A percentile compares a stretch with the other conserved stretches of the same genome.
These are phyloP conservation scores for Ascidia mentula DNA, from an alignment of 23 tunicate species.

Conservation along the genomic window DNA sequence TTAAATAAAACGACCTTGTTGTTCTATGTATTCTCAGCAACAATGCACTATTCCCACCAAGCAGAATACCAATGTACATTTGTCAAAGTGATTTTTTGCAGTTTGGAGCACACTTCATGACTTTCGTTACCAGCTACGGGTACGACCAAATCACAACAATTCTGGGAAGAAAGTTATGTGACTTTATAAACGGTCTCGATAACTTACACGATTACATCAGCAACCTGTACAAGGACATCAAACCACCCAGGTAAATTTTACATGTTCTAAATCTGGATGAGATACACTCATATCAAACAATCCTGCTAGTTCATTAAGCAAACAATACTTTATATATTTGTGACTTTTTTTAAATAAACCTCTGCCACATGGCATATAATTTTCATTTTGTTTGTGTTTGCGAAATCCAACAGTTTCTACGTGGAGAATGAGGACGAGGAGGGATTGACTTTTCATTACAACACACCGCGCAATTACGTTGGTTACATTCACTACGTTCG, in stretches of 20 bases:
- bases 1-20: not conserved
- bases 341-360: too few relatives aligned
- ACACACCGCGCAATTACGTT: constrained; percentile 44
- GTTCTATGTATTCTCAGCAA: not conserved
- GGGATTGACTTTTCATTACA: constrained; percentile 43
- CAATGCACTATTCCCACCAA: too few relatives aligned
- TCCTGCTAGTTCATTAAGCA: not conserved
- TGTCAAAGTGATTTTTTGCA: not conserved
- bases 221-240: constrained; percentile 46
- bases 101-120: constrained; percentile 58
- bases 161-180: constrained; percentile 39
- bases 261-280: not conserved
- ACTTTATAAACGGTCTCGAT: constrained; percentile 46
- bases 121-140: constrained; percentile 42
- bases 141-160: constrained; percentile 42
- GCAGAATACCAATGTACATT: too few relatives aligned
- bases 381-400: too few relatives aligned
- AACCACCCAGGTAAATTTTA: constrained; percentile 34
- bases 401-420: constrained; percentile 53
- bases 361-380: too few relatives aligned
- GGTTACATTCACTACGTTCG: constrained; percentile 48
- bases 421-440: constrained; percentile 44
- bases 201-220: constrained; percentile 51
- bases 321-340: too few relatives aligned
- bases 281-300: too few relatives aligned